Conservation (phyloP, 2,113 vertebrate species). For the Notarius lentiginosus region DNA sequence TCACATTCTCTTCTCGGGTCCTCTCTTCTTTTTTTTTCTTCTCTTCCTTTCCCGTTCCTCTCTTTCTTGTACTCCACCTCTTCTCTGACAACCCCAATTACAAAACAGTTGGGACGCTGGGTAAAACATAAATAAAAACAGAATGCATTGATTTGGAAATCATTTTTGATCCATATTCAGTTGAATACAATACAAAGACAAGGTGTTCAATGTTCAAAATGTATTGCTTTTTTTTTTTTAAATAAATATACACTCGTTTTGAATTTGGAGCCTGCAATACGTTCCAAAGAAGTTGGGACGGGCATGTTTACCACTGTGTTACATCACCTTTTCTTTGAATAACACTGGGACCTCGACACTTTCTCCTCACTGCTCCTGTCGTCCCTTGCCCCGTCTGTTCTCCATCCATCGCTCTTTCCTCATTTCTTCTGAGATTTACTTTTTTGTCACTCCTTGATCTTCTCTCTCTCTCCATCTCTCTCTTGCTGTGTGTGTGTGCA, state of each 20-base stretch:
- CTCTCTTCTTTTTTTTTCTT: not conserved
- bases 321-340: not conserved
- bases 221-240: no score
- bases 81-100: not conserved
- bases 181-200: no score
- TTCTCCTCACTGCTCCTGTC: not conserved
- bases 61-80: not conserved
- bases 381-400: not conserved
- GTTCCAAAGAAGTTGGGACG: no score
- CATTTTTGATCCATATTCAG: no score
- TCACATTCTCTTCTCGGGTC: not conserved
- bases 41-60: not conserved
- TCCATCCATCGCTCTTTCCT: not conserved
- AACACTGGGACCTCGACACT: no score
- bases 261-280: no score
- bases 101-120: no score
- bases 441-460: slow-evolving; percentile 3
- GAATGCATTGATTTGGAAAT: no score
- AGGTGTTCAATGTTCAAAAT: no score
- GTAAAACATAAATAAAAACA: no score
- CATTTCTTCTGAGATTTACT: not conserved
- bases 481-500: slow-evolving; percentile 58
- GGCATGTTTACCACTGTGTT: no score
- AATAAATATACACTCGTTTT: no score
- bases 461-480: not conserved